A percentile compares a stretch with the other conserved stretches of the same genome.
Conservation (phyloP, 1,140 invertebrate genomes). For the Caenorhabditis latens region DNA sequence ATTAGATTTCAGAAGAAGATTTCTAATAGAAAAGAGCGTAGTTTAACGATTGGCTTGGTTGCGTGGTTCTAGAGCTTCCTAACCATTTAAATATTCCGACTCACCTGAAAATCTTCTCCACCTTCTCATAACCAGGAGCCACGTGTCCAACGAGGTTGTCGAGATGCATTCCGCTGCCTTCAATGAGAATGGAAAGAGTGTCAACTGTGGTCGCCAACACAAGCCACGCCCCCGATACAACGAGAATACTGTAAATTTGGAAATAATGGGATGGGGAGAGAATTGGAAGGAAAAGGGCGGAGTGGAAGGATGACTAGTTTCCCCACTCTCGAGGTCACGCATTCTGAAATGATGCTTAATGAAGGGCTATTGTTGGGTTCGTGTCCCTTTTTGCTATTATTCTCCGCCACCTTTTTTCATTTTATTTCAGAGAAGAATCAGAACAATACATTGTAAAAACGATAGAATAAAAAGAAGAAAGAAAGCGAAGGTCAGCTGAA, state of each 20-base stretch:
- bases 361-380: background rate
- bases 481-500: background rate
- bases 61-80: too few relatives aligned
- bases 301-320: background rate
- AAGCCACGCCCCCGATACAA: constrained; percentile 34
- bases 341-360: constrained; percentile 7
- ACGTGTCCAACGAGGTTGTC: constrained; percentile 61
- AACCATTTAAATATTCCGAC: background rate
- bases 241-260: constrained; percentile 51
- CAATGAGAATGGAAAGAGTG: background rate
- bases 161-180: constrained; percentile 52
- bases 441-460: constrained; percentile 11
- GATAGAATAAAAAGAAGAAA: background rate
- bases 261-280: background rate
- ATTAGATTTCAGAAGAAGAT: constrained; percentile 18
- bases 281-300: background rate
- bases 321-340: background rate
- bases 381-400: background rate
- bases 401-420: too few relatives aligned
- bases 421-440: background rate
- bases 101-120: constrained; percentile 73
- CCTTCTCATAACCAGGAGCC: constrained; percentile 69
- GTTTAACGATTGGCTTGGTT: background rate
- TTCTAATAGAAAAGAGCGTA: background rate
- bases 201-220: constrained; percentile 1